Percentiles rank a stretch among this genome's conserved stretches.
These are phyloP conservation scores for Chloebia gouldiae DNA, from an alignment of 2,113 vertebrate genomes.

Conservation along the genomic window DNA sequence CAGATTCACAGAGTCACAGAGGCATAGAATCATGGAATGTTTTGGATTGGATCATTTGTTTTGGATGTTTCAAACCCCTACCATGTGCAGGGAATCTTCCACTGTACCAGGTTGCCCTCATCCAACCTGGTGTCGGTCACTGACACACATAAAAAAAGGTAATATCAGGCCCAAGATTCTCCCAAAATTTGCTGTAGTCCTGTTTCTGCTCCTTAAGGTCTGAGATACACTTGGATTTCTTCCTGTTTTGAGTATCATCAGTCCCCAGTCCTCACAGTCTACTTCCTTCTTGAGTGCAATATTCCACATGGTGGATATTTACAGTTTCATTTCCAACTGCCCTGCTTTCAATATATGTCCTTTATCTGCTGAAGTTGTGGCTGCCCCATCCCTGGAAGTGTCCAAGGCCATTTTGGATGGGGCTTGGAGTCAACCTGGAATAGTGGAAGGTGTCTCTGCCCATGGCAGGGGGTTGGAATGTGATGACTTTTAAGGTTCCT, in stretches of 20 bases:
- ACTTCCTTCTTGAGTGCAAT: neutral
- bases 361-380: neutral
- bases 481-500: neutral
- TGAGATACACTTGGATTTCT: neutral
- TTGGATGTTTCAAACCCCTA: neutral
- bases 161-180: neutral
- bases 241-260: neutral
- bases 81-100: neutral
- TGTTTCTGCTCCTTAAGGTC: neutral
- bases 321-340: neutral
- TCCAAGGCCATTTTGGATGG: neutral
- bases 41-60: neutral
- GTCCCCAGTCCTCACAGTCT: neutral
- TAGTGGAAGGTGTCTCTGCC: neutral
- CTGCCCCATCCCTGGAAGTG: neutral
- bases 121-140: neutral
- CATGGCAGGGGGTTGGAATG: fast-evolving
- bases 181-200: neutral
- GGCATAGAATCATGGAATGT: neutral
- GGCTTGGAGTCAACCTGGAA: neutral
- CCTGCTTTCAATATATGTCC: neutral
- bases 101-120: neutral
- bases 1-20: neutral
- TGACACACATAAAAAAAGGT: neutral
- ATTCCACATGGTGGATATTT: fast-evolving